Base-by-base conservation (phyloP, 2,113 vertebrate species). In the Sapajus apella region DNA sequence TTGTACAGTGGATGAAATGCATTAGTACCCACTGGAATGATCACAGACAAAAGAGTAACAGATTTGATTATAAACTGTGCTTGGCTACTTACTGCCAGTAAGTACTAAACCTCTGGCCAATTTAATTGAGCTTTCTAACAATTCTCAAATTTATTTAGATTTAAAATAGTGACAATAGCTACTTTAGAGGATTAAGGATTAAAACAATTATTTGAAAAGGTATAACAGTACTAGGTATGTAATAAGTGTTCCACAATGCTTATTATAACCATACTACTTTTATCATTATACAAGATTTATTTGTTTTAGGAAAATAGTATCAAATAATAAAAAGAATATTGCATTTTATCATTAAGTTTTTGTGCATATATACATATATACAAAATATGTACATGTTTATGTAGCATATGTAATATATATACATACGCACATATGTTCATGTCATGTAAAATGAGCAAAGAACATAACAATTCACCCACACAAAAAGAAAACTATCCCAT, bases 151-250 rank as follows among this genome's bases (percentile, higher is more conserved):
- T 64, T 8, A 37, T 72, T 45, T 55, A 64, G 45, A 61, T 73
- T 50, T 87, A 70, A 88, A 90, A 89, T 3, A 43, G 20, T 52
- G 13, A 83, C 3, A 85, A 68, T 40, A 82, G 8, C 12, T 47
- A 55, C 3, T 50, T 72, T 52, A 73, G 9, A 75, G 14, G 1
- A 84, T 83, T 81, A 73, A 87, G 14, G 10, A 45, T 82, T 52
- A 72, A 97, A 68, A 32, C 25, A 58, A 79, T 81, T 95, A 92
- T 72, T 90, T 94, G 13, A 77, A 89, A 82, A 68, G 17, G 3
- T 72, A 77, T 32, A 81, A 37, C 4, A 80, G 56, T 18, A 25
- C 18, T 43, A 81, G 11, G 27, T 11, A 30, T 75, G 43, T 3
- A 87, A 82, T 18, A 50, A 32, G 11, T 25, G 23, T 7, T 55